Evolutionary conservation across 2,888 invertebrate genomes (phyloP).

Genomic region (Phaonia tiefii): DNA sequence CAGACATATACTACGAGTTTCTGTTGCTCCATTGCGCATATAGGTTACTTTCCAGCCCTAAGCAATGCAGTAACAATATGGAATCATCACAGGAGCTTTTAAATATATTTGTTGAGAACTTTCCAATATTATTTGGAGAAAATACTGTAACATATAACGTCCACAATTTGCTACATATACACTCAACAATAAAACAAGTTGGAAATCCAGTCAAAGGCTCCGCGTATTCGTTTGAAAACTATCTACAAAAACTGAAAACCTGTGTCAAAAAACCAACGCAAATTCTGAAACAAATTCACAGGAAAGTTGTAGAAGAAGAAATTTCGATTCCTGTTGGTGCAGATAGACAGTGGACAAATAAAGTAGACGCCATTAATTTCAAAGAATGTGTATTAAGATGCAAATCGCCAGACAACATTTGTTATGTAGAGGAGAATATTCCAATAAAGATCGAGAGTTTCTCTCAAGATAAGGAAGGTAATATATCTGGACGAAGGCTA

Average conservation of each 20-base stretch:
- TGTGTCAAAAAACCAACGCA: constrained; percentile 23
- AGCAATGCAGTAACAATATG: constrained; percentile 36
- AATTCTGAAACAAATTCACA: constrained; percentile 28
- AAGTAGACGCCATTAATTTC: constrained; percentile 10
- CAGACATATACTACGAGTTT: constrained; percentile 42
- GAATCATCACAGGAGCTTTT: constrained; percentile 64
- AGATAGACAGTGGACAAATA: not conserved
- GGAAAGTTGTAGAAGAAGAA: not conserved
- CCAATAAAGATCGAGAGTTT: constrained; percentile 30
- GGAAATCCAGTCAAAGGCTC: constrained; percentile 10
- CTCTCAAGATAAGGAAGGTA: constrained; percentile 14
- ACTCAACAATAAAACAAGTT: not conserved
- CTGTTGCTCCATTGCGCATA: constrained; percentile 50
- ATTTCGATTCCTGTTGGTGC: not conserved
- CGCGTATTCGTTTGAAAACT: constrained; percentile 33
- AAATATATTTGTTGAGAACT: constrained; percentile 63
- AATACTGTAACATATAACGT: too few species aligned
- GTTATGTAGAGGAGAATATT: constrained; percentile 27
- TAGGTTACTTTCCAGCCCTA: constrained; percentile 42
- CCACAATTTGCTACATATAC: constrained; percentile 32
- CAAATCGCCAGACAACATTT: constrained; percentile 23
- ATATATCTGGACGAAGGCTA: constrained; percentile 27
- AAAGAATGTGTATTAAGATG: not conserved
- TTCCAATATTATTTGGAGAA: constrained; percentile 21
- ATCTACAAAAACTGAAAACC: constrained; percentile 40